A percentile compares a stretch with the other conserved stretches of the same genome.
phyloP scores from a whole-genome alignment of 2,888 invertebrate species.

The Meta bourneti region DNA sequence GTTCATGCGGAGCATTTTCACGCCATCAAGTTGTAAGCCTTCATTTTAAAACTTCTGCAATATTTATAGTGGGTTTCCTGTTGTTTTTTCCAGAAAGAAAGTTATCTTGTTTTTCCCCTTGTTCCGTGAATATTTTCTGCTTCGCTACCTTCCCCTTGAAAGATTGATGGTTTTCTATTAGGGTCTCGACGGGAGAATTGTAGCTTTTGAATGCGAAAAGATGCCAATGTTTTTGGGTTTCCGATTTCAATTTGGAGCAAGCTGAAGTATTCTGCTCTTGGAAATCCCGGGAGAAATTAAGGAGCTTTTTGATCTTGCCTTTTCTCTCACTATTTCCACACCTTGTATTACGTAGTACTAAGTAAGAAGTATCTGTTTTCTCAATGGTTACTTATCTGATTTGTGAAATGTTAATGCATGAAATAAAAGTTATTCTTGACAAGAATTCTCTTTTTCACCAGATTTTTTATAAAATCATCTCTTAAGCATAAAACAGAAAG shows the following conservation, averaged over 20 bases:
- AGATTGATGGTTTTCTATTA: constrained; percentile 63
- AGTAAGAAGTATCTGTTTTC: no score
- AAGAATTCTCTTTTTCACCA: no score
- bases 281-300: constrained; percentile 16
- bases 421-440: no score
- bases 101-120: background rate
- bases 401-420: no score
- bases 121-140: constrained; percentile 38
- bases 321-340: no score
- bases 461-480: no score
- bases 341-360: no score
- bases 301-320: background rate
- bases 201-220: constrained; percentile 32
- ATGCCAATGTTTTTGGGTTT: constrained; percentile 29
- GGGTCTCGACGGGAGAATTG: constrained; percentile 36
- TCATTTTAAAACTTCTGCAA: constrained; percentile 56
- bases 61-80: constrained; percentile 28
- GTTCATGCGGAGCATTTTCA: constrained; percentile 49
- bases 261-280: constrained; percentile 1
- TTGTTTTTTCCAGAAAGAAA: constrained; percentile 4
- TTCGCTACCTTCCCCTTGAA: background rate
- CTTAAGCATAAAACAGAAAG: no score
- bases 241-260: constrained; percentile 39
- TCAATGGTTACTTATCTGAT: no score
- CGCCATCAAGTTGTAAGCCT: constrained; percentile 57